Evolutionary conservation across 2,888 invertebrate species (phyloP).

Genomic region (Drosophila acutilabella): DNA sequence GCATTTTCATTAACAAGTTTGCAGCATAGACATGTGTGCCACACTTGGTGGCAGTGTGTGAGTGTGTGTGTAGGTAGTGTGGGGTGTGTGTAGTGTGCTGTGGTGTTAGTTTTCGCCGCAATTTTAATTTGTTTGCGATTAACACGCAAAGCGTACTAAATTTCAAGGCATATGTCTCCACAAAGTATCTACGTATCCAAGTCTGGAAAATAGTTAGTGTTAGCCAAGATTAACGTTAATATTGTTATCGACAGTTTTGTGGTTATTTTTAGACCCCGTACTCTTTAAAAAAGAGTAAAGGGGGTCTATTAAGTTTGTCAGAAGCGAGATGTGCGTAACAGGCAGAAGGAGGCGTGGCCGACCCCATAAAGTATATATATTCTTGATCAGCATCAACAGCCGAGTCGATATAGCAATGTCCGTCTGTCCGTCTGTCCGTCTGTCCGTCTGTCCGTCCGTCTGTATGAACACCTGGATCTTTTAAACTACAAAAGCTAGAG

Average conservation of each 20-base stretch:
- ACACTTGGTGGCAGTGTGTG: constrained; percentile 7
- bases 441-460: no score
- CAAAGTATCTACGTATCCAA: constrained; percentile 17
- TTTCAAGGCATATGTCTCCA: constrained; percentile 41
- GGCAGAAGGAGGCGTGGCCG: no score
- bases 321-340: no score
- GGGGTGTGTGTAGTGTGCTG: constrained; percentile 18
- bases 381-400: no score
- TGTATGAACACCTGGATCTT: no score
- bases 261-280: no score
- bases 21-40: constrained; percentile 16
- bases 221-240: constrained; percentile 7
- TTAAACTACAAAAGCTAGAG: no score
- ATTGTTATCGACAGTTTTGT: constrained; percentile 26
- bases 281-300: no score
- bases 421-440: no score
- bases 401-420: no score
- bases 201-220: constrained; percentile 36
- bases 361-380: no score
- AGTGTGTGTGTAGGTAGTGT: constrained; percentile 6
- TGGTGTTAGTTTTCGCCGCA: constrained; percentile 53
- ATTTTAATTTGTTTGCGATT: constrained; percentile 78
- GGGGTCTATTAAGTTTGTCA: no score
- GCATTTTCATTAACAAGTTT: constrained; percentile 81
- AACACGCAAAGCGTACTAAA: constrained; percentile 60